A percentile compares a stretch with the other conserved stretches of the same genome.
Conservation (phyloP, 2,113 vertebrate genomes). For the Albula glossodonta region DNA sequence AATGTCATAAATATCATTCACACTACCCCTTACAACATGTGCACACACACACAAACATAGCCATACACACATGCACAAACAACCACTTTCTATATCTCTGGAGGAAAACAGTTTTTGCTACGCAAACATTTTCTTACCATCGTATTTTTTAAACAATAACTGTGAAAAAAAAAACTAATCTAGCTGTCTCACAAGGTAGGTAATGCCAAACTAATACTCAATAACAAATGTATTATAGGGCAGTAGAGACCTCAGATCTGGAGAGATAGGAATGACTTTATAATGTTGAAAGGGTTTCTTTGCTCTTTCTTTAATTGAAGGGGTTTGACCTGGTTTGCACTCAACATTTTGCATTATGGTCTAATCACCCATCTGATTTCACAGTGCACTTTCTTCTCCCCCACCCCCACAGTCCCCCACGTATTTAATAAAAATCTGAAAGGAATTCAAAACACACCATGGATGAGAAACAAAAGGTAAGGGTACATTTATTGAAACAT, state of each 20-base stretch:
- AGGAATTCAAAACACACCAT: background rate
- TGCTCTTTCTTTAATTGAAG: background rate
- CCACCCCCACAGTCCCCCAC: background rate
- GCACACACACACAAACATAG: background rate
- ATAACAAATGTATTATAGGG: background rate
- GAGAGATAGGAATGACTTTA: background rate
- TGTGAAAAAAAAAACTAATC: background rate
- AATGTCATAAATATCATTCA: background rate
- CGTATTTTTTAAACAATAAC: background rate
- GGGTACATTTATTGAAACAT: background rate
- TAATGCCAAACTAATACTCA: background rate
- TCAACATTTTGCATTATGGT: background rate
- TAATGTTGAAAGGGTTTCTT: background rate
- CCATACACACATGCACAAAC: background rate
- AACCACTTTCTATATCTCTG: background rate
- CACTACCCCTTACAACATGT: background rate
- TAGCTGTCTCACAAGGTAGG: background rate
- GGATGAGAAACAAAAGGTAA: background rate
- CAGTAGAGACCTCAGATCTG: background rate
- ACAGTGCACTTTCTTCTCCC: background rate
- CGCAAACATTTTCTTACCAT: background rate
- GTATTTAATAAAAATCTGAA: background rate
- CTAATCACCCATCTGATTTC: conserved; percentile 8
- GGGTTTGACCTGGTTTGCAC: background rate
- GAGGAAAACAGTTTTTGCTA: background rate